Conservation (phyloP, 2,888 invertebrate genomes). For the Pheosia tremula region DNA sequence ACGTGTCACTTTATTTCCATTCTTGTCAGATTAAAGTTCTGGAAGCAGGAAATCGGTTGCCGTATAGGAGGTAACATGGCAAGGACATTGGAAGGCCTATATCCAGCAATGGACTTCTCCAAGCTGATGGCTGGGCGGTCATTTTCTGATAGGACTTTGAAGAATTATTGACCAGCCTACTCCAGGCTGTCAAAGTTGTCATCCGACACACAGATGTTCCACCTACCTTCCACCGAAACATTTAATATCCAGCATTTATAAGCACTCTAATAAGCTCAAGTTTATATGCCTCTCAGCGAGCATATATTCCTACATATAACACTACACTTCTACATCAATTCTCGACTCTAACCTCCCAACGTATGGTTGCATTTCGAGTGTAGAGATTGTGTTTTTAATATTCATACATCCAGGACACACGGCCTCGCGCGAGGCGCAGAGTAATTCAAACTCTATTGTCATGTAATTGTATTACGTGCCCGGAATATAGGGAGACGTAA, state of each 20-base stretch:
- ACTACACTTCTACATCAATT: slow-evolving; percentile 2
- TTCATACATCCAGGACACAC: slow-evolving; percentile 59
- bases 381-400: slow-evolving; percentile 49
- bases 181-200: too few species aligned
- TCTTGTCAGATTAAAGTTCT: too few species aligned
- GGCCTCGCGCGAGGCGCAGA: slow-evolving; percentile 48
- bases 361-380: slow-evolving; percentile 8
- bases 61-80: too few species aligned
- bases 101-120: too few species aligned
- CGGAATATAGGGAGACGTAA: slow-evolving; percentile 45
- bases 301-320: slow-evolving; percentile 6
- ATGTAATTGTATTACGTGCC: slow-evolving; percentile 68
- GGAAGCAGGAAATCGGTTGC: too few species aligned
- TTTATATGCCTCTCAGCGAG: slow-evolving; percentile 29
- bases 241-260: slow-evolving; percentile 18
- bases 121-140: too few species aligned
- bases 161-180: too few species aligned
- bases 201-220: too few species aligned
- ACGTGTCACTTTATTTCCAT: too few species aligned
- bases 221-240: too few species aligned
- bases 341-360: neutral
- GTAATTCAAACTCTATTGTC: slow-evolving; percentile 65
- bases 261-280: slow-evolving; percentile 28
- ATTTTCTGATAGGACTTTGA: too few species aligned
- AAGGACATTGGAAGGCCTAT: too few species aligned